Percentiles rank a stretch among this genome's conserved stretches.
phyloP scores from a whole-genome alignment of 2,888 invertebrate species.

The Dolomedes plantarius region DNA sequence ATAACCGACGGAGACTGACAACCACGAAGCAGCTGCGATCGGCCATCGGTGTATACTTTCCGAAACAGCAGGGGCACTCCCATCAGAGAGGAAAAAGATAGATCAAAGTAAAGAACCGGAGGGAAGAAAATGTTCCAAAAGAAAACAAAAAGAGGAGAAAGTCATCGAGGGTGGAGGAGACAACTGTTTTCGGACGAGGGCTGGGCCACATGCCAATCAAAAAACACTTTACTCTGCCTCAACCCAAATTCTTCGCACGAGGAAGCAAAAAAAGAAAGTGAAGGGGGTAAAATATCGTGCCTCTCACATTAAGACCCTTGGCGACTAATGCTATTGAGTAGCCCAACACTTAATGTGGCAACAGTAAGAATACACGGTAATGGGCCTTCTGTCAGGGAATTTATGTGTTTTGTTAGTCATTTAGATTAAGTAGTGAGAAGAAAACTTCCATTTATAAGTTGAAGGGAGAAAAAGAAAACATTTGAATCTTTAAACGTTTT shows the following conservation, averaged over 20 bases:
- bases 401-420: too few species aligned
- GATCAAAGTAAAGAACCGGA: neutral
- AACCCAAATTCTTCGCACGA: slow-evolving; percentile 38
- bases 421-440: too few species aligned
- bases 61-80: slow-evolving; percentile 51
- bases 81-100: slow-evolving; percentile 30
- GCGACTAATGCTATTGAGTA: too few species aligned
- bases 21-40: slow-evolving; percentile 51
- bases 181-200: slow-evolving; percentile 53
- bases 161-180: slow-evolving; percentile 51
- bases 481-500: too few species aligned
- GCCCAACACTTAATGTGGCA: too few species aligned
- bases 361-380: too few species aligned
- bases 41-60: slow-evolving; percentile 34
- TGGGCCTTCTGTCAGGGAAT: too few species aligned
- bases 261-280: neutral
- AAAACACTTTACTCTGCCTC: slow-evolving; percentile 26
- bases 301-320: too few species aligned
- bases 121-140: too few species aligned
- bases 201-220: slow-evolving; percentile 58
- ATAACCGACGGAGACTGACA: slow-evolving; percentile 55
- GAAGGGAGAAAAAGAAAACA: too few species aligned
- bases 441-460: too few species aligned
- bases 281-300: too few species aligned
- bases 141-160: slow-evolving; percentile 39